These are phyloP conservation scores for Syrphus vitripennis DNA, from an alignment of 2,888 invertebrate species.

Conservation along the genomic window DNA sequence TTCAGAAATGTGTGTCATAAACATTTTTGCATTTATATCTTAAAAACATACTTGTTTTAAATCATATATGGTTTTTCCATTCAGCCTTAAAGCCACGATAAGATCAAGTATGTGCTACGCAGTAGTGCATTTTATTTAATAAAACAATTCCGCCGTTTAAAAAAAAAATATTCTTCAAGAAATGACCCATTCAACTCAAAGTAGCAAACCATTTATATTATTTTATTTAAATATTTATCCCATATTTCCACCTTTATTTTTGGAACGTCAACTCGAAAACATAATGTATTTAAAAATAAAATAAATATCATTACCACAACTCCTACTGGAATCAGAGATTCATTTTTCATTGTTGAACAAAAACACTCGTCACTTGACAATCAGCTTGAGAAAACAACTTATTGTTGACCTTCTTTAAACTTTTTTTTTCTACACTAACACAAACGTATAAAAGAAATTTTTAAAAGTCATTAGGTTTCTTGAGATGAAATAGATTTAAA, in stretches of 20 bases:
- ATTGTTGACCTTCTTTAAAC: background rate
- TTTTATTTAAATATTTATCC: background rate
- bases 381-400: background rate
- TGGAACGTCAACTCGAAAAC: background rate
- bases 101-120: too few species aligned
- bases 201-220: background rate
- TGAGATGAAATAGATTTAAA: background rate
- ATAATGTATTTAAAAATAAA: background rate
- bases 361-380: background rate
- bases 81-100: too few species aligned
- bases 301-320: background rate
- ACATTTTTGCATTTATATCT: too few species aligned
- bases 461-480: background rate
- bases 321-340: background rate
- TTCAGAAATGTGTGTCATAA: too few species aligned
- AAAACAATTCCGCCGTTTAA: too few species aligned
- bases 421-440: background rate
- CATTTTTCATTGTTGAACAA: constrained; percentile 6
- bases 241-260: too few species aligned
- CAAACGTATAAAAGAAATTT: too few species aligned
- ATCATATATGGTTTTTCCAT: too few species aligned
- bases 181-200: too few species aligned
- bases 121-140: too few species aligned
- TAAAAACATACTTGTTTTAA: too few species aligned
- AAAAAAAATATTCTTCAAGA: too few species aligned